Evolutionary conservation across 2,113 vertebrate genomes (phyloP).

Genomic region (Onychorhynchus coronatus): DNA sequence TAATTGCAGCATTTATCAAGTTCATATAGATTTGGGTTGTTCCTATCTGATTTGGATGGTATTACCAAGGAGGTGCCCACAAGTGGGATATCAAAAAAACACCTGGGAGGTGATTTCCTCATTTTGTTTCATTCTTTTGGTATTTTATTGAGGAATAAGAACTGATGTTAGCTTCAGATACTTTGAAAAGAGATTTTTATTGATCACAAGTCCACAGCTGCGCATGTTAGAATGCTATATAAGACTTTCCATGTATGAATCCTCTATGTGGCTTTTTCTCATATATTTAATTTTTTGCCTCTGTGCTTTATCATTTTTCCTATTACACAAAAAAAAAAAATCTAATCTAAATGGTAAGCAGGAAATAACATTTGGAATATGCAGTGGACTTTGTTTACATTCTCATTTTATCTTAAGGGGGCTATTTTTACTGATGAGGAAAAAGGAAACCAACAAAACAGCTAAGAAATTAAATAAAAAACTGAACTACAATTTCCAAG

Average conservation of each 20-base stretch:
- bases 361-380: not conserved
- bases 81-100: conserved; percentile 7
- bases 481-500: not conserved
- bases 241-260: not conserved
- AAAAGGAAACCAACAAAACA: not conserved
- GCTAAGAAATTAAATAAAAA: not conserved
- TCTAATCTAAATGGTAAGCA: not conserved
- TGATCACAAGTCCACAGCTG: conserved; percentile 5
- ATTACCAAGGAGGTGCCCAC: not conserved
- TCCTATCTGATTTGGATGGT: conserved; percentile 4
- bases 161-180: conserved; percentile 25
- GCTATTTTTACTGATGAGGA: not conserved
- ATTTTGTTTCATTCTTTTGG: not conserved
- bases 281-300: not conserved
- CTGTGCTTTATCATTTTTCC: not conserved
- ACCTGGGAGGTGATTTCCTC: conserved; percentile 8
- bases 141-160: not conserved
- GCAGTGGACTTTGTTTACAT: not conserved
- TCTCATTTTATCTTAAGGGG: not conserved
- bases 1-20: conserved; percentile 47
- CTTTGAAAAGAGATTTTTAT: conserved; percentile 40
- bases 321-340: not conserved
- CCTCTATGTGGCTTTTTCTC: not conserved
- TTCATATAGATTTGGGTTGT: conserved; percentile 32
- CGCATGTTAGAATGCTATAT: not conserved